These are phyloP conservation scores for Pipa parva DNA, from an alignment of 2,113 vertebrate species.

Conservation along the genomic window DNA sequence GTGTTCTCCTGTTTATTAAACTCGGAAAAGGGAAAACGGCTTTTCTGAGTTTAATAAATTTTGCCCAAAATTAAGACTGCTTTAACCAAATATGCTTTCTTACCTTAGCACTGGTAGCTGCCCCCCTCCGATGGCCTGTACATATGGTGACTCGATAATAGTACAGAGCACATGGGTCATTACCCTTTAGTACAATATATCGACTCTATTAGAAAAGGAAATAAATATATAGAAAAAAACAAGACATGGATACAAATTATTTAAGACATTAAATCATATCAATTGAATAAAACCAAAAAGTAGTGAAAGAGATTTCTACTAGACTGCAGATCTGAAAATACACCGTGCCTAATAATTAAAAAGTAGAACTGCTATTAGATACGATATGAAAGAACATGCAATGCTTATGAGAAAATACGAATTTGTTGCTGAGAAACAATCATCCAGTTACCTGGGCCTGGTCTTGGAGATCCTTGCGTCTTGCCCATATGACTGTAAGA, in stretches of 20 bases:
- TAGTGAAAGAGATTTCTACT: too few species aligned
- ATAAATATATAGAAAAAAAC: not conserved
- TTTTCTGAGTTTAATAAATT: too few species aligned
- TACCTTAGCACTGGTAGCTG: conserved; percentile 71
- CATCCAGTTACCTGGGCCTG: conserved; percentile 66
- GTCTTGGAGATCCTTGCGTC: conserved; percentile 65
- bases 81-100: conserved; percentile 9
- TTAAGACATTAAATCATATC: not conserved
- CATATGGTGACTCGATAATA: conserved; percentile 70
- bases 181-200: conserved; percentile 70
- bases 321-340: too few species aligned
- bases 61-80: too few species aligned
- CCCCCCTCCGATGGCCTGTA: conserved; percentile 66
- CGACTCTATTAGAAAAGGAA: conserved; percentile 56
- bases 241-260: not conserved
- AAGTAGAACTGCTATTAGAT: too few species aligned
- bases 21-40: too few species aligned
- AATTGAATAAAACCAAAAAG: not conserved
- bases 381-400: too few species aligned
- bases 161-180: conserved; percentile 61
- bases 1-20: too few species aligned
- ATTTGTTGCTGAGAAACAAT: not conserved
- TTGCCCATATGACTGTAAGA: conserved; percentile 64
- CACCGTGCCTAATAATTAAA: too few species aligned
- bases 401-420: too few species aligned